phyloP scores from a whole-genome alignment of 2,888 invertebrate genomes.

The Meandrusa payeni region DNA sequence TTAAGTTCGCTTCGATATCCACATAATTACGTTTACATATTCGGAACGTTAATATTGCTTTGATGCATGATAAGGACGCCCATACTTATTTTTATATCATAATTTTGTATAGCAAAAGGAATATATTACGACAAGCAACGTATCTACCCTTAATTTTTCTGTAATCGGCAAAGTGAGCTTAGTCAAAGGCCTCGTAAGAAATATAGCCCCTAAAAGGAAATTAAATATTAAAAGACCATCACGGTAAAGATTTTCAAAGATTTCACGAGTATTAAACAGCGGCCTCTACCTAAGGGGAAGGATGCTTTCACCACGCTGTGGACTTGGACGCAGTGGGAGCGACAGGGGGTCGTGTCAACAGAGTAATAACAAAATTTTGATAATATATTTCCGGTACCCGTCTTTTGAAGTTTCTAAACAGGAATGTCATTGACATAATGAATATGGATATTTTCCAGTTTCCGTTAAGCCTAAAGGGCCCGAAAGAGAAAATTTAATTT shows the following conservation, averaged over 20 bases:
- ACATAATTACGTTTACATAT: too few species aligned
- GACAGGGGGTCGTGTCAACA: conserved; percentile 45
- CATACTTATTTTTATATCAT: too few species aligned
- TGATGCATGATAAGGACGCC: too few species aligned
- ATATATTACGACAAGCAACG: conserved; percentile 30
- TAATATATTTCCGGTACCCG: conserved; percentile 48
- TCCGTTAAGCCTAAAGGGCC: conserved; percentile 8
- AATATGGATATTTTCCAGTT: conserved; percentile 36
- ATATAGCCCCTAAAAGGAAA: conserved; percentile 58
- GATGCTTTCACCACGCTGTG: conserved; percentile 39
- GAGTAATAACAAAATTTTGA: conserved; percentile 66
- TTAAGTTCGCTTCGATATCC: too few species aligned
- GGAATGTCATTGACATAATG: conserved; percentile 32
- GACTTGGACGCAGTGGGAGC: conserved; percentile 35
- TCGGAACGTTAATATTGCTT: too few species aligned
- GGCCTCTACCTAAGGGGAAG: conserved; percentile 47
- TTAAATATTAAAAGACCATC: conserved; percentile 74
- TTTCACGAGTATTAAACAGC: conserved; percentile 64
- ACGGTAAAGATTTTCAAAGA: conserved; percentile 60
- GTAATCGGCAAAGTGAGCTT: conserved; percentile 38
- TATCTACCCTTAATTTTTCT: conserved; percentile 41
- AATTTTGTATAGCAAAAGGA: conserved; percentile 19
- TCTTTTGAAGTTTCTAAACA: conserved; percentile 25
- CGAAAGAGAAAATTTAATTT: conserved; percentile 17
- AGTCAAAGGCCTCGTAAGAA: conserved; percentile 41